These are phyloP conservation scores for Valencia hispanica DNA, from an alignment of 2,797 vertebrate species.

Conservation along the genomic window DNA sequence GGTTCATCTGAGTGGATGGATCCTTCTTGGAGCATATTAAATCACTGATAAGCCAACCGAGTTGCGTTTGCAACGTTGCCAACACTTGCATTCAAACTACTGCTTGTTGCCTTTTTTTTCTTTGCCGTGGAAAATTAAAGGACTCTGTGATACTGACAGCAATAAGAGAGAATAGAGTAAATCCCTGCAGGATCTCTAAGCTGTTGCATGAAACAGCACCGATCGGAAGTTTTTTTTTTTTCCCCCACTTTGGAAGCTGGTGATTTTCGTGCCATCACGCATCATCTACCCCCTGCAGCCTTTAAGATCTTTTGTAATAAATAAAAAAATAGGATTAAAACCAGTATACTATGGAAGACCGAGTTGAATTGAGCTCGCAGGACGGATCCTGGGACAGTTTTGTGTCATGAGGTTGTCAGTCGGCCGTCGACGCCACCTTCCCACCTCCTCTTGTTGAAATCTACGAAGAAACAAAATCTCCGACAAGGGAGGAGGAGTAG, in stretches of 20 bases:
- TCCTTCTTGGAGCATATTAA: background rate
- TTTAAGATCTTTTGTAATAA: slow-evolving; percentile 34
- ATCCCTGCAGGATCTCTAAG: slow-evolving; percentile 33
- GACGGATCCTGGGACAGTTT: slow-evolving; percentile 74
- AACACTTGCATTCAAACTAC: slow-evolving; percentile 24
- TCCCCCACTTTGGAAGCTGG: slow-evolving; percentile 13
- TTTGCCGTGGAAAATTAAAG: background rate
- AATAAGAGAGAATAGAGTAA: background rate
- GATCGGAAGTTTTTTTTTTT: slow-evolving; percentile 28
- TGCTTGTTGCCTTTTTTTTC: slow-evolving; percentile 11
- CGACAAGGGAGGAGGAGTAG: slow-evolving; percentile 76
- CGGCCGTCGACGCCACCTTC: slow-evolving; percentile 81
- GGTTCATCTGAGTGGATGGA: background rate
- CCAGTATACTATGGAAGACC: slow-evolving; percentile 74
- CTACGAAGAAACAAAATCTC: slow-evolving; percentile 78
- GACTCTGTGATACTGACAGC: background rate
- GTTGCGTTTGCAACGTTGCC: background rate
- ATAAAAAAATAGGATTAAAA: slow-evolving; percentile 37
- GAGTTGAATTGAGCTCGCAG: slow-evolving; percentile 61
- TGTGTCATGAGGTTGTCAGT: slow-evolving; percentile 77
- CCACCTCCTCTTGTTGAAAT: slow-evolving; percentile 79
- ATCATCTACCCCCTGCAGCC: slow-evolving; percentile 24
- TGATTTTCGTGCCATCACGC: slow-evolving; percentile 40
- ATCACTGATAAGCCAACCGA: background rate
- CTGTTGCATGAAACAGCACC: slow-evolving; percentile 64